Evolutionary conservation across 2,113 vertebrate genomes (phyloP).

Genomic region (Lamprotornis superbus): DNA sequence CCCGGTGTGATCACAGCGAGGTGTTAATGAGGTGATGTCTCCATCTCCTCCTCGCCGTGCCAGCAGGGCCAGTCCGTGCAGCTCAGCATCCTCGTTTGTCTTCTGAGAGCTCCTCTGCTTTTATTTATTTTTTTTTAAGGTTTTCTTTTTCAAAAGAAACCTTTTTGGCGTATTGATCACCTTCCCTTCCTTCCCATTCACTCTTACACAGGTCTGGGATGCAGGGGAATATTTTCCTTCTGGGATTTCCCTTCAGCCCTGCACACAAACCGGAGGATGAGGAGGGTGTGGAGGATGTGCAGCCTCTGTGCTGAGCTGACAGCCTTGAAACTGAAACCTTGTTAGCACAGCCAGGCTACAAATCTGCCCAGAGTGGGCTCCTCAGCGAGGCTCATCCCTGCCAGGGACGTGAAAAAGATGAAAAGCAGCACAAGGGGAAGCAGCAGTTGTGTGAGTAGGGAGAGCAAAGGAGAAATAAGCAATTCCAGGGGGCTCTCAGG

Average conservation of each 20-base stretch:
- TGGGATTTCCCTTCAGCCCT: neutral
- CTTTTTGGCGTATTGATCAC: no score
- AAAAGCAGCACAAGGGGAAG: neutral
- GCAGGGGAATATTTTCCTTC: neutral
- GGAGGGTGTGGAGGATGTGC: neutral
- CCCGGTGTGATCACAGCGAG: neutral
- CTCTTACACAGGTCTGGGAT: neutral
- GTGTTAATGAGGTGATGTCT: slow-evolving; percentile 33
- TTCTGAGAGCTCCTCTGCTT: neutral
- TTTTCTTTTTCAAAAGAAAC: neutral
- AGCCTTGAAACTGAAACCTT: neutral
- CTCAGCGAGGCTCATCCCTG: neutral
- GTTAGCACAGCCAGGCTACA: neutral
- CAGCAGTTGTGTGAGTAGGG: neutral
- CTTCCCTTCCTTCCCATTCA: neutral
- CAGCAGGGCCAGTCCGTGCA: neutral
- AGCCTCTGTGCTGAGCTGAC: neutral
- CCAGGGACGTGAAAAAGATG: neutral
- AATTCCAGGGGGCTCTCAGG: neutral
- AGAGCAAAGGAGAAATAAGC: neutral
- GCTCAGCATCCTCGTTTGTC: neutral
- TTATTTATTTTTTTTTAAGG: no score
- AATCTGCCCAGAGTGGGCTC: neutral
- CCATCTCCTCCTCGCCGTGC: slow-evolving; percentile 9
- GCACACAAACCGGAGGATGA: neutral